Evolutionary conservation across 2,888 invertebrate genomes (phyloP), one percentile per base, ranked within the genome.

Genomic region (Amblyteles armatorius): DNA sequence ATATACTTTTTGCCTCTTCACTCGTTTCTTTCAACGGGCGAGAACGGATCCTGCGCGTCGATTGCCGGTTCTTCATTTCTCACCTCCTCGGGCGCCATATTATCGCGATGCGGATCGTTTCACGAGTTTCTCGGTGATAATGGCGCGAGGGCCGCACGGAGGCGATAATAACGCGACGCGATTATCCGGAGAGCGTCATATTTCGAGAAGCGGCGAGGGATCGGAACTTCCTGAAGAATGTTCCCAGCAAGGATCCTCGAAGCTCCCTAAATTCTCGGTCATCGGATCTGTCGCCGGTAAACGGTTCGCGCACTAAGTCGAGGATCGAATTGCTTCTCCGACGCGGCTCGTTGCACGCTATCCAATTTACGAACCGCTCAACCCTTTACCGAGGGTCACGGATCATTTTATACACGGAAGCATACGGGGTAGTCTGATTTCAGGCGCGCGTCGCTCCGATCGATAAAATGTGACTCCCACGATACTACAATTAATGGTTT

Each of bases 371-470:
- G 82, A 82, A 82, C 79, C 88, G 85, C 33, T 88, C 88, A 89
- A 89, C 90, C 89, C 90, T 87, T 89, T 72, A 67, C 33, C 80
- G 36, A 40, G 79, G 73, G 77, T 69, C 82, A 13, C 72, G 52
- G 67, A 78, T 85, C 79, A 71, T 72, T 67, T 65, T 82, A 73
- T 88, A 88, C 91, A 79, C 82, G 85, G 80, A 78, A 79, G 91
- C 83, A 89, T 86, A 88, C 83, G 86, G 87, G 90, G 91, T 90
- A 88, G 91, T 90, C 82, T 82, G 76, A 86, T 84, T 85, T 82
- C 84, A 89, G 91, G 91, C 84, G 89, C 88, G 63, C 67, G 11
- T 3, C 3, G 11, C 52, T 26, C 9, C 1, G 9, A 48, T 48
- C 29, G 4, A 36, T 36, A 44, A 76, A 48, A 19, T 29, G 19